These are phyloP conservation scores for Hippasteria phrygiana DNA, from an alignment of 53 echinoderm and acorn worm species.

Conservation along the genomic window DNA sequence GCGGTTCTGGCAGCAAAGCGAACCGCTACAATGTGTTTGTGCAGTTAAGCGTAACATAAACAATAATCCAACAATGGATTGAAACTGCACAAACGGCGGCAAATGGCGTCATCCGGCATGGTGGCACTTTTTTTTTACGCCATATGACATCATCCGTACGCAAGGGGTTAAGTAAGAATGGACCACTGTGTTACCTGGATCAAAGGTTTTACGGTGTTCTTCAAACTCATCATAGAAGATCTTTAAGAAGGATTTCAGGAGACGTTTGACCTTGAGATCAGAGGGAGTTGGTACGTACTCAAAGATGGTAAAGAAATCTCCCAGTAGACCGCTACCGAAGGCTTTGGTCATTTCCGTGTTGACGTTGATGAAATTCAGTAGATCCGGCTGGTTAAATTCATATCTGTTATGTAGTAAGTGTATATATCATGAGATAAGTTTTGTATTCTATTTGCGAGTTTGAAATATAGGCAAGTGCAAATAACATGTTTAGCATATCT, in stretches of 20 bases:
- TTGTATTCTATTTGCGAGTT: not conserved
- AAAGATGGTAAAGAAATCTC: not conserved
- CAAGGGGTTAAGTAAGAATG: too few relatives aligned
- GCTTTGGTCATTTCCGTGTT: not conserved
- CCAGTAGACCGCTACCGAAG: not conserved
- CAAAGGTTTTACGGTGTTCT: not conserved
- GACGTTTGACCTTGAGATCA: not conserved
- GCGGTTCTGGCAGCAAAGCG: too few relatives aligned
- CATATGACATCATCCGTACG: too few relatives aligned
- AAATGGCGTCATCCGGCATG: too few relatives aligned
- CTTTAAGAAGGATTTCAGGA: not conserved
- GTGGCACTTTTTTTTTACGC: too few relatives aligned
- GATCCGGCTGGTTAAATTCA: conserved; percentile 10
- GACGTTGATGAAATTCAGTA: conserved; percentile 25
- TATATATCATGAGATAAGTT: not conserved
- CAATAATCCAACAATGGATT: too few relatives aligned
- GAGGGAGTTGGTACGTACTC: not conserved
- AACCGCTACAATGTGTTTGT: too few relatives aligned
- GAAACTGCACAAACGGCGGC: too few relatives aligned
- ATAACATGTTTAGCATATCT: not conserved
- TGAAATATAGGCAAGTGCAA: not conserved
- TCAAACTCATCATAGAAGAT: conserved; percentile 1
- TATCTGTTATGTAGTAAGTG: not conserved
- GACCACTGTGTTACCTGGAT: conserved; percentile 26
- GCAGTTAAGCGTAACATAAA: too few relatives aligned